A percentile compares a stretch with the other conserved stretches of the same genome.
Evolutionary conservation across 2,797 vertebrate species (phyloP).

Genomic region (Pseudochirops cupreus): DNA sequence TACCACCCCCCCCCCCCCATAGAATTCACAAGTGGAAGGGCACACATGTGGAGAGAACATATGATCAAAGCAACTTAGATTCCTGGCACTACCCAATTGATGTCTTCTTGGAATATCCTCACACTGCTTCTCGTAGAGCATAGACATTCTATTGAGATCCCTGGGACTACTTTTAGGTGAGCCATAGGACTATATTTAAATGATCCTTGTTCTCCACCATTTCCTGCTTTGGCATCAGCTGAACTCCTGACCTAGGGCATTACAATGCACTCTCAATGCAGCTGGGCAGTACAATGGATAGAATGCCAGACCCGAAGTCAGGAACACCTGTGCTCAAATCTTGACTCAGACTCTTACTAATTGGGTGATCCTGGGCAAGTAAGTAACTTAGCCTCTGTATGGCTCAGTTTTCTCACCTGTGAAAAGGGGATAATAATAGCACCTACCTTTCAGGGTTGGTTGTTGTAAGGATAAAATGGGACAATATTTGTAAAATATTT

Average conservation of each 20-base stretch:
- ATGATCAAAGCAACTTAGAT: background rate
- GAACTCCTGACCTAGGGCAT: background rate
- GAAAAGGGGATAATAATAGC: background rate
- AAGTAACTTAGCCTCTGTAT: background rate
- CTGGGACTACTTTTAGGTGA: background rate
- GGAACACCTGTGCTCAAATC: background rate
- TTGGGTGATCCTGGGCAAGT: background rate
- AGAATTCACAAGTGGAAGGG: background rate
- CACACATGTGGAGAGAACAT: background rate
- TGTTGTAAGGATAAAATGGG: background rate
- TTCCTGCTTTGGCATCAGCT: background rate
- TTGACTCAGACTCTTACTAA: background rate
- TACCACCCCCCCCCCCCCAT: background rate
- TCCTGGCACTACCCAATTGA: background rate
- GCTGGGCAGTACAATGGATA: background rate
- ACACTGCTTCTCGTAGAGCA: background rate
- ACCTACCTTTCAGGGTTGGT: background rate
- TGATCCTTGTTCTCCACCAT: background rate
- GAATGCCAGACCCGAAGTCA: background rate
- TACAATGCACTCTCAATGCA: background rate
- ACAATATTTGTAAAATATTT: background rate
- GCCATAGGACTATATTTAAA: background rate
- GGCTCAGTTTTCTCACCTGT: background rate
- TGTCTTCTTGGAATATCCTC: background rate
- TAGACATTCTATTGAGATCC: background rate